A percentile compares a stretch with the other conserved stretches of the same genome.
phyloP scores from a whole-genome alignment of 2,113 vertebrate species.

The Lanius collurio region DNA sequence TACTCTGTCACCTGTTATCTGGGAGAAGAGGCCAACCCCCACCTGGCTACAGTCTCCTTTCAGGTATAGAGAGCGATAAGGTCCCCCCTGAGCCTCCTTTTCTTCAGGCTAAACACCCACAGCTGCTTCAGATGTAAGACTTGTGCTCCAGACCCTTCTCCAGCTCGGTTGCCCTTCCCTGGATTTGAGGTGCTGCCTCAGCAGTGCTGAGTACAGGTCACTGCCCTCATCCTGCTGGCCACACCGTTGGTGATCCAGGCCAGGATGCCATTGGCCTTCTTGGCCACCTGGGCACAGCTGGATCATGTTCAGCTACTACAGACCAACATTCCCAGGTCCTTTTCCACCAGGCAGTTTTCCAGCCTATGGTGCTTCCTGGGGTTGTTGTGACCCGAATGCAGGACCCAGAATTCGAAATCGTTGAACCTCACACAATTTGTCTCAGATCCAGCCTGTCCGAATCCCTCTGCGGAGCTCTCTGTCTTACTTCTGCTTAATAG shows the following conservation, averaged over 20 bases:
- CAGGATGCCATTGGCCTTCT: not conserved
- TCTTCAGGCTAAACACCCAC: rapidly evolving
- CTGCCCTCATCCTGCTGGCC: not conserved
- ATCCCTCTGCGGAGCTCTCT: not conserved
- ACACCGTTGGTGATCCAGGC: not conserved
- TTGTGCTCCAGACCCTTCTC: not conserved
- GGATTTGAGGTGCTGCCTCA: not conserved
- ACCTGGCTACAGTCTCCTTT: not conserved
- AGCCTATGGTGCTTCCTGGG: not conserved
- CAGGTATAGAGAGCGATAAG: not conserved
- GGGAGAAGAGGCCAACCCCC: rapidly evolving
- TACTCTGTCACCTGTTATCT: not conserved
- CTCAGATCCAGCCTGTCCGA: not conserved
- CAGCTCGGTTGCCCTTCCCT: rapidly evolving
- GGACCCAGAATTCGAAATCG: not conserved
- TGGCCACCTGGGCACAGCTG: not conserved
- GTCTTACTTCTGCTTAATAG: slow-evolving; percentile 37
- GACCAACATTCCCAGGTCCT: rapidly evolving
- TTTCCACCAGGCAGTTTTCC: rapidly evolving
- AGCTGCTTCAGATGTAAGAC: not conserved
- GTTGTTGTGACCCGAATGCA: not conserved
- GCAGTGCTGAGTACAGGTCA: not conserved
- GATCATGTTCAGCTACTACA: rapidly evolving
- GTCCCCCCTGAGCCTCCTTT: not conserved
- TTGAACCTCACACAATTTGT: not conserved